Conservation (phyloP, 2,888 invertebrate species). For the Teleiodes luculella region DNA sequence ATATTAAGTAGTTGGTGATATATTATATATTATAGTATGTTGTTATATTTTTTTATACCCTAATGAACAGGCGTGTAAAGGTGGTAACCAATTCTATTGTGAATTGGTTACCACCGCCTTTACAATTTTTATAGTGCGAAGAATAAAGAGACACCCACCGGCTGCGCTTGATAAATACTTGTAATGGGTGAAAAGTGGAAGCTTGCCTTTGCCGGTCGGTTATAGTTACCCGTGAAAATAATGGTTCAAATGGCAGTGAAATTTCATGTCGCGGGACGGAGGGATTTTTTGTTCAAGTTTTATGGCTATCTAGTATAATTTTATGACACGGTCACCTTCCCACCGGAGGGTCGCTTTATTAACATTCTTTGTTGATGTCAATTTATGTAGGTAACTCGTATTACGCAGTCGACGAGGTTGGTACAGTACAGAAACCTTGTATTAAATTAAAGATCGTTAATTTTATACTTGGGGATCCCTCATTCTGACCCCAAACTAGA, state of each 20-base stretch:
- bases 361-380: background rate
- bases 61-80: too few species aligned
- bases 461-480: too few species aligned
- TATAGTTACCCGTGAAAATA: conserved; percentile 14
- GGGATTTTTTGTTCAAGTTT: conserved; percentile 1
- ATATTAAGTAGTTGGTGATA: too few species aligned
- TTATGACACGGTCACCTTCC: conserved; percentile 1
- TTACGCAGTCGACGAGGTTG: background rate
- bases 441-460: too few species aligned
- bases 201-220: background rate
- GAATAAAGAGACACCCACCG: too few species aligned
- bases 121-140: too few species aligned
- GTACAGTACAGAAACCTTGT: too few species aligned
- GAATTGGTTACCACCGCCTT: too few species aligned
- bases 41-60: too few species aligned
- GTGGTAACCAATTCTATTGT: background rate
- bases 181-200: background rate
- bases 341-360: background rate
- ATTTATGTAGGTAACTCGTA: background rate
- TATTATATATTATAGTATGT: too few species aligned
- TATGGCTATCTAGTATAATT: conserved; percentile 3
- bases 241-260: conserved; percentile 3
- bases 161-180: too few species aligned
- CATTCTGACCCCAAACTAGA: too few species aligned
- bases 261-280: conserved; percentile 2